These are phyloP conservation scores for Seira sanloemensis DNA, from an alignment of 2,888 invertebrate species.

Conservation along the genomic window DNA sequence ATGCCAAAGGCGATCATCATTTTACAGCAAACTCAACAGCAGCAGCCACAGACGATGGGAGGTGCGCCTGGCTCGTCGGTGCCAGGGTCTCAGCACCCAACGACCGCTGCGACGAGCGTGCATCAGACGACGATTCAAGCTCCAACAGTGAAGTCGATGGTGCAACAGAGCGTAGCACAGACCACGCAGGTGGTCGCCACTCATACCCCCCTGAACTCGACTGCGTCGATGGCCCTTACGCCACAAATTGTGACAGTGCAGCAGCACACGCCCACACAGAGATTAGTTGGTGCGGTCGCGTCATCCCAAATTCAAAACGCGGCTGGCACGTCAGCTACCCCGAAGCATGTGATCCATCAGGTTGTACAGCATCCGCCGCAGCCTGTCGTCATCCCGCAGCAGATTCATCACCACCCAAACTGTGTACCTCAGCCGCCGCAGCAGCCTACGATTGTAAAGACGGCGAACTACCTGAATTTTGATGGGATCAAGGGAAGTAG, in stretches of 20 bases:
- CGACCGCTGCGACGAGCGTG: conserved; percentile 52
- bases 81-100: conserved; percentile 63
- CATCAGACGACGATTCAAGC: neutral
- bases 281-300: neutral
- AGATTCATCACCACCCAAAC: conserved; percentile 22
- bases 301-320: neutral
- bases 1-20: conserved; percentile 72
- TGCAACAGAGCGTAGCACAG: neutral
- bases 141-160: neutral
- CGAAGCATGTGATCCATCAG: neutral
- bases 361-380: conserved; percentile 17
- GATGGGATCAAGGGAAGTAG: conserved; percentile 47
- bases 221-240: neutral
- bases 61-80: conserved; percentile 74
- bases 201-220: neutral
- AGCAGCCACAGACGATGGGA: conserved; percentile 45
- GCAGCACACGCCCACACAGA: neutral
- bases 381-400: conserved; percentile 20
- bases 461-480: conserved; percentile 9
- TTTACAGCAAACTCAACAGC: conserved; percentile 65
- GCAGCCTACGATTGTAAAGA: neutral
- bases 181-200: neutral
- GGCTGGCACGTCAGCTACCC: neutral
- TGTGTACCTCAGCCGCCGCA: neutral
- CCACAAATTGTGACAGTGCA: neutral